Percentiles rank a stretch among this genome's conserved stretches.
These are phyloP conservation scores for Drosophila subobscura DNA, from an alignment of 1,140 invertebrate genomes.

Conservation along the genomic window DNA sequence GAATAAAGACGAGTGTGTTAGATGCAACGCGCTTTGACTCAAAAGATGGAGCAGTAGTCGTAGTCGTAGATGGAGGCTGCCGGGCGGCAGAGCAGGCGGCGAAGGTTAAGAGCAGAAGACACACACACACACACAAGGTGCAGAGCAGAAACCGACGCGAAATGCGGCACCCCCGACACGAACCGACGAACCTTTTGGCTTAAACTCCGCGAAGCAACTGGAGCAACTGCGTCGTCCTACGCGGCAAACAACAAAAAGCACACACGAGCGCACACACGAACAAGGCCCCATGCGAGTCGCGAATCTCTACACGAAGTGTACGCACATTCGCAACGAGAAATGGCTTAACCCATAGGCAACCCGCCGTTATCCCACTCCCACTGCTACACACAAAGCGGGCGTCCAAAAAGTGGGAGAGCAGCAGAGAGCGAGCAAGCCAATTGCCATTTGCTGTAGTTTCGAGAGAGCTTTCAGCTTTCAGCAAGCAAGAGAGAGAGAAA, in stretches of 20 bases:
- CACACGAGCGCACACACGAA: slow-evolving; percentile 24
- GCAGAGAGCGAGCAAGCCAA: slow-evolving; percentile 1
- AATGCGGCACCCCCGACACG: slow-evolving; percentile 23
- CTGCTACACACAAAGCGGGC: neutral
- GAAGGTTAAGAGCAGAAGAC: slow-evolving; percentile 37
- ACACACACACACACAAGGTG: neutral
- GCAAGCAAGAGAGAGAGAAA: slow-evolving; percentile 15
- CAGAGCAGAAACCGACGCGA: slow-evolving; percentile 45
- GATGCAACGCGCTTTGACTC: too few relatives aligned
- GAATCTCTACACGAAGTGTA: slow-evolving; percentile 36
- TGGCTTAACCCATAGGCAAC: slow-evolving; percentile 52
- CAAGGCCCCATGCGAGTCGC: slow-evolving; percentile 28
- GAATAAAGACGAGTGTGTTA: too few relatives aligned
- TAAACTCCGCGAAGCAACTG: slow-evolving; percentile 81
- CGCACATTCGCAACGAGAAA: slow-evolving; percentile 67
- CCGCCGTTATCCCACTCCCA: slow-evolving; percentile 3
- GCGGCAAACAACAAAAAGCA: slow-evolving; percentile 43
- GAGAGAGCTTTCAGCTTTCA: slow-evolving; percentile 42
- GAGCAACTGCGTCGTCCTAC: slow-evolving; percentile 60
- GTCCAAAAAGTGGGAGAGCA: slow-evolving; percentile 22
- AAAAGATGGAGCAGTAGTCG: slow-evolving; percentile 6
- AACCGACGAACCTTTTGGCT: slow-evolving; percentile 76
- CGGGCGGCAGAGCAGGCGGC: slow-evolving; percentile 39
- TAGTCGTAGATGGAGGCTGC: slow-evolving; percentile 12
- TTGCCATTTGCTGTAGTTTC: neutral